Percentiles rank a stretch among this genome's conserved stretches.
Evolutionary conservation across 2,797 vertebrate species (phyloP).

Genomic region (Parauchenoglanis ngamensis): DNA sequence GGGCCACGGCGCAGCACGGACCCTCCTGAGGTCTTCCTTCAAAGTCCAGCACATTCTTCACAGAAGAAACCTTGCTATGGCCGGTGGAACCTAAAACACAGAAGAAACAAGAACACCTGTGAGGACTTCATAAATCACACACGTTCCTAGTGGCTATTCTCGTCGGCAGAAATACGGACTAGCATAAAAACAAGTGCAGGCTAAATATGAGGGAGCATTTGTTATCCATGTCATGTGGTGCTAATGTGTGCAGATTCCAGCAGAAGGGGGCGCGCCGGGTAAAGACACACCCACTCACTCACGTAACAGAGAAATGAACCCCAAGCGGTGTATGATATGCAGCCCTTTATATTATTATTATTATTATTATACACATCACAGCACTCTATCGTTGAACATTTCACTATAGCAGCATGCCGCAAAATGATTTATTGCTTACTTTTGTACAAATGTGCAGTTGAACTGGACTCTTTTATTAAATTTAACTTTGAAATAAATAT

Average conservation of each 20-base stretch:
- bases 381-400: neutral
- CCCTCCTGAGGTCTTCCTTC: conserved; percentile 71
- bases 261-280: neutral
- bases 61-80: conserved; percentile 97
- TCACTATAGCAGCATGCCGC: neutral
- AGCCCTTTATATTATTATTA: neutral
- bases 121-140: conserved; percentile 24
- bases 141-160: neutral
- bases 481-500: neutral
- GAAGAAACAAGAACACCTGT: conserved; percentile 13
- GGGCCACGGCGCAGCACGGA: conserved; percentile 70
- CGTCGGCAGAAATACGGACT: conserved; percentile 10
- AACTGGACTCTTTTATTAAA: neutral
- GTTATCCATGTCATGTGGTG: conserved; percentile 61
- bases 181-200: conserved; percentile 63
- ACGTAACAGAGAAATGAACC: neutral
- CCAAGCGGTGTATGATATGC: neutral
- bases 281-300: neutral
- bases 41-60: conserved; percentile 87
- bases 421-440: neutral
- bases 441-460: neutral
- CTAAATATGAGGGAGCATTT: conserved; percentile 66
- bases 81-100: conserved; percentile 88
- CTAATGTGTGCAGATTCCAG: conserved; percentile 59
- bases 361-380: neutral